Percentiles rank a stretch among this genome's conserved stretches.
These are phyloP conservation scores for Agapornis canus DNA, from an alignment of 2,797 vertebrate genomes.

Conservation along the genomic window DNA sequence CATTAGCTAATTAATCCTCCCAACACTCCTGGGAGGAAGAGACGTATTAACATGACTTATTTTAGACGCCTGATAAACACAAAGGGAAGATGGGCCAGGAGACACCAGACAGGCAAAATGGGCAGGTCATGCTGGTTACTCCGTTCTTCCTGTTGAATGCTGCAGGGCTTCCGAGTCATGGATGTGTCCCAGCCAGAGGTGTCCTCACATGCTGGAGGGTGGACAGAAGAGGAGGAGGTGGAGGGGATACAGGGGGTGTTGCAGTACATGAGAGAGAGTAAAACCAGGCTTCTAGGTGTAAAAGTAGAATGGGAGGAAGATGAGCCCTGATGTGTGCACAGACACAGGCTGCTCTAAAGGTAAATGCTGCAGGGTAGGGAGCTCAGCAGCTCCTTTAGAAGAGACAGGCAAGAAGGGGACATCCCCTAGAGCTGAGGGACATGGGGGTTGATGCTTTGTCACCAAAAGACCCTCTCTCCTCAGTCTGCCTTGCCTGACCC, in stretches of 20 bases:
- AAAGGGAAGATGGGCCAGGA: neutral
- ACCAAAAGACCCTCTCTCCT: neutral
- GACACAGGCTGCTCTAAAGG: neutral
- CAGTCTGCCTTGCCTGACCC: neutral
- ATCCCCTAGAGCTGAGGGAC: neutral
- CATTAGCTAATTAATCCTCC: constrained; percentile 14
- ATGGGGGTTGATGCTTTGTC: neutral
- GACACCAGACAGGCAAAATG: neutral
- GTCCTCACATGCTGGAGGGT: neutral
- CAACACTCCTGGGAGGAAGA: neutral
- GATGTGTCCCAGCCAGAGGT: neutral
- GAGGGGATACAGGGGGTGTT: neutral
- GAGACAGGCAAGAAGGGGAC: neutral
- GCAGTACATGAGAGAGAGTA: neutral
- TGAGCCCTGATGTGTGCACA: neutral
- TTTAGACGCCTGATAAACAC: constrained; percentile 8
- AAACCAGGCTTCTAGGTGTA: neutral
- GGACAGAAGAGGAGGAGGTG: neutral
- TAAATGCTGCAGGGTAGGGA: neutral
- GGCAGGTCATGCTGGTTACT: neutral
- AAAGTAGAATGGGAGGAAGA: neutral
- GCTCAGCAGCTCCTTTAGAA: neutral
- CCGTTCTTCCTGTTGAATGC: neutral
- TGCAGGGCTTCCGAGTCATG: neutral
- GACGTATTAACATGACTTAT: neutral